Evolutionary conservation across 2,888 invertebrate genomes (phyloP).

Genomic region (Caenorhabditis uteleia): DNA sequence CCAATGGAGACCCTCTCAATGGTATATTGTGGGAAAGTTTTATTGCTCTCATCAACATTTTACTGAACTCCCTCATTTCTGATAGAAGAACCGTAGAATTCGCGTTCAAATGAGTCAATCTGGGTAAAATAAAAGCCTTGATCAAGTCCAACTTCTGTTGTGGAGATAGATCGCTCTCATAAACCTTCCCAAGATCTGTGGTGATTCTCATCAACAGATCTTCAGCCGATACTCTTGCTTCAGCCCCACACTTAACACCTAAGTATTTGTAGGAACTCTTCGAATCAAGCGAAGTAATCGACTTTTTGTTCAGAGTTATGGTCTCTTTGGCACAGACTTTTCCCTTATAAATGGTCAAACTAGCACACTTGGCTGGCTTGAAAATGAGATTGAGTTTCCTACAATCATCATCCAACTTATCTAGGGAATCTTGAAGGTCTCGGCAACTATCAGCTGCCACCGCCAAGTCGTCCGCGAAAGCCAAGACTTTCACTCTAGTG

Average conservation of each 20-base stretch:
- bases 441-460: slow-evolving; percentile 5
- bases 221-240: slow-evolving; percentile 1
- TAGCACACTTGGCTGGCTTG: slow-evolving; percentile 38
- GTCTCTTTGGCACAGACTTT: not conserved
- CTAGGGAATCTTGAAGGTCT: slow-evolving; percentile 6
- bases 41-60: not conserved
- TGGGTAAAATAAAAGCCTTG: slow-evolving; percentile 9
- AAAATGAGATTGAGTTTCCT: slow-evolving; percentile 19
- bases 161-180: not conserved
- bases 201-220: not conserved
- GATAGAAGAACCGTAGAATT: not conserved
- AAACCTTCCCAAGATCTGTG: slow-evolving; percentile 1
- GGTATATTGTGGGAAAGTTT: slow-evolving; percentile 6
- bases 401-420: slow-evolving; percentile 5
- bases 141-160: slow-evolving; percentile 12
- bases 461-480: slow-evolving; percentile 35
- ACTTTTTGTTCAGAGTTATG: slow-evolving; percentile 1
- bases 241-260: slow-evolving; percentile 6
- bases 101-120: slow-evolving; percentile 6
- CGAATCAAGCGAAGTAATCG: slow-evolving; percentile 3
- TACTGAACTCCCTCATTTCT: slow-evolving; percentile 6
- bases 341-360: slow-evolving; percentile 7
- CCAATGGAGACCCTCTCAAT: not conserved
- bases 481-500: slow-evolving; percentile 11
- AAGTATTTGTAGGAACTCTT: slow-evolving; percentile 16